Evolutionary conservation across 2,113 vertebrate species (phyloP).

Genomic region (Aptenodytes forsteri): DNA sequence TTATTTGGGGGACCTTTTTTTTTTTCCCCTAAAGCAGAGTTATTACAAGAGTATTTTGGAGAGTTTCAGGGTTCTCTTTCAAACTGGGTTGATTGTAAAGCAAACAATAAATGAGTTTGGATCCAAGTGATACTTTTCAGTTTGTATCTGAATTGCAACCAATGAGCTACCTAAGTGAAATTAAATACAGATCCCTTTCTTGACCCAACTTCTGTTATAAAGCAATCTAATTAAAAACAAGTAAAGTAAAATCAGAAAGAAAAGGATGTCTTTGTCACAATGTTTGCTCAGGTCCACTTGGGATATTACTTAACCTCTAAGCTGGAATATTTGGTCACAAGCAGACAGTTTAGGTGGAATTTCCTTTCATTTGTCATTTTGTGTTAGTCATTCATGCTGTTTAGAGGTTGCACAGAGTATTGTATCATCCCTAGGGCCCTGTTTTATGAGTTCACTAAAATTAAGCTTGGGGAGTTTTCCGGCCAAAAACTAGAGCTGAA

Average conservation of each 20-base stretch:
- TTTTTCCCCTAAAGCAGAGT: background rate
- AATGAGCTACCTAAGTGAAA: background rate
- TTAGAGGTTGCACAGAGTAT: background rate
- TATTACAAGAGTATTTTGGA: background rate
- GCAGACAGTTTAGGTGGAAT: constrained; percentile 28
- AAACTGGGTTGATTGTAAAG: background rate
- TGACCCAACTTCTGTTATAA: background rate
- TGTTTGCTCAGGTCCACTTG: background rate
- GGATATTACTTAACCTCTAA: background rate
- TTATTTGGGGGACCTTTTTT: background rate
- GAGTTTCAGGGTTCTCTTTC: background rate
- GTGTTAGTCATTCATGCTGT: background rate
- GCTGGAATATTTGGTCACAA: background rate
- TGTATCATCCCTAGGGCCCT: constrained; percentile 9
- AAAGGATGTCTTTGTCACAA: background rate
- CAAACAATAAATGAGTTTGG: background rate
- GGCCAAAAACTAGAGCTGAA: constrained; percentile 2
- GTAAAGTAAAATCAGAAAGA: background rate
- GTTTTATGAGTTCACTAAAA: constrained; percentile 50
- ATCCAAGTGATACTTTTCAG: background rate
- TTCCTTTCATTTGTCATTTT: constrained; percentile 55
- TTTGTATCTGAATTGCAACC: background rate
- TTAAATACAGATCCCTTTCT: background rate
- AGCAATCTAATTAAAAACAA: background rate
- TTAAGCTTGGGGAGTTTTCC: constrained; percentile 4